A percentile compares a stretch with the other conserved stretches of the same genome.
Conservation (phyloP, 2,797 vertebrate genomes). For the Esox masquinongy region DNA sequence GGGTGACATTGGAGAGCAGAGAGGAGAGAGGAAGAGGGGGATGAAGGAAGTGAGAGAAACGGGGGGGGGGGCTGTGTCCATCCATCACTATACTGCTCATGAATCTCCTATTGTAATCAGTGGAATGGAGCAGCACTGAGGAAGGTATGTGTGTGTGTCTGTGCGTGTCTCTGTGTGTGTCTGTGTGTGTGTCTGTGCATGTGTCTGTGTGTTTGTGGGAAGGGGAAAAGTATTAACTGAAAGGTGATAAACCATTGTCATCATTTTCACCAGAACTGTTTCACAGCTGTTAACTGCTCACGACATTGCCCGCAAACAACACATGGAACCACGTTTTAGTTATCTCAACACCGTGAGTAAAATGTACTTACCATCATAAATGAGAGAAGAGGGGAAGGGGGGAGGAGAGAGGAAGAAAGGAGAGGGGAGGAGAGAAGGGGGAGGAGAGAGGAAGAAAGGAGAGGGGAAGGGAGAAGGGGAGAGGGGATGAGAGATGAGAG, state of each 20-base stretch:
- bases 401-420: constrained; percentile 16
- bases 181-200: too few relatives aligned
- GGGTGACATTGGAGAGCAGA: neutral
- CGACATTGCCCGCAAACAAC: too few relatives aligned
- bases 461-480: neutral
- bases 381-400: neutral
- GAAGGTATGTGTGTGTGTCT: neutral
- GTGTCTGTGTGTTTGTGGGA: constrained; percentile 1
- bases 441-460: neutral
- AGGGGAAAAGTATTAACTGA: too few relatives aligned
- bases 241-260: too few relatives aligned
- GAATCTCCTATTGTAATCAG: too few relatives aligned
- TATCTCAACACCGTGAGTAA: too few relatives aligned
- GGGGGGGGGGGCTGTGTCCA: constrained; percentile 18
- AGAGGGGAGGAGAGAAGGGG: constrained; percentile 21
- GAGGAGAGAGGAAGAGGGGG: neutral
- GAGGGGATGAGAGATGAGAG: neutral
- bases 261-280: too few relatives aligned
- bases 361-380: too few relatives aligned
- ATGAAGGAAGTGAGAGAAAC: constrained; percentile 6
- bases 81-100: too few relatives aligned
- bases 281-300: too few relatives aligned
- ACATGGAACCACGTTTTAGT: too few relatives aligned
- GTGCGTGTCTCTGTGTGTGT: constrained; percentile 6
- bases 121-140: too few relatives aligned